These are phyloP conservation scores for Notarius lentiginosus DNA, from an alignment of 2,113 vertebrate genomes.

Conservation along the genomic window DNA sequence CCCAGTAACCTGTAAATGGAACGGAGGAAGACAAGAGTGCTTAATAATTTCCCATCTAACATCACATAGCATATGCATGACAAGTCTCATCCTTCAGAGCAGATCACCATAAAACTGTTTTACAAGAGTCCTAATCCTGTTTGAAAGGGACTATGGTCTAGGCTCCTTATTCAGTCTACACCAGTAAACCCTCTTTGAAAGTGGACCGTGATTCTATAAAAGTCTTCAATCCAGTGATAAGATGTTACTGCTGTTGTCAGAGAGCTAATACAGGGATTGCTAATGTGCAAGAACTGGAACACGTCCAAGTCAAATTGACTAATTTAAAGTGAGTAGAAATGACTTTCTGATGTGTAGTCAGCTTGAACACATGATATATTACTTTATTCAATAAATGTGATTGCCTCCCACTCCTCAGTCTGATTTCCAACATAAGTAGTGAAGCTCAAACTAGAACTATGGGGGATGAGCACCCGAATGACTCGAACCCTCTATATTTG, in stretches of 20 bases:
- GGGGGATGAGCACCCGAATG: neutral
- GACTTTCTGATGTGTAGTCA: neutral
- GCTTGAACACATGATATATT: neutral
- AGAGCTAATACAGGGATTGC: neutral
- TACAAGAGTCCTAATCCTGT: neutral
- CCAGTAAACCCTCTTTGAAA: neutral
- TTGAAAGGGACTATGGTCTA: neutral
- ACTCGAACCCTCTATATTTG: neutral
- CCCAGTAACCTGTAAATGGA: constrained; percentile 87
- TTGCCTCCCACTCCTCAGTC: neutral
- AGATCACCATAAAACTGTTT: neutral
- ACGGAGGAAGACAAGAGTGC: neutral
- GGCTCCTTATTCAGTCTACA: neutral
- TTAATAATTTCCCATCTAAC: neutral
- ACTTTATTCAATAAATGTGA: neutral
- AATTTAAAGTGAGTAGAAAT: constrained; percentile 13
- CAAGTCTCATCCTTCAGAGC: neutral
- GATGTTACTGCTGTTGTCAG: neutral
- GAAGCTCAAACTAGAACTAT: neutral
- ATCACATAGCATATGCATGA: neutral
- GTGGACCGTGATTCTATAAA: neutral
- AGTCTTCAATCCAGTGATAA: neutral
- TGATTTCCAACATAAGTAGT: neutral
- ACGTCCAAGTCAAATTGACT: neutral
- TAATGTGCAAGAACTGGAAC: neutral